Base-by-base conservation (phyloP, 2,113 vertebrate genomes). In the Ahaetulla prasina region DNA sequence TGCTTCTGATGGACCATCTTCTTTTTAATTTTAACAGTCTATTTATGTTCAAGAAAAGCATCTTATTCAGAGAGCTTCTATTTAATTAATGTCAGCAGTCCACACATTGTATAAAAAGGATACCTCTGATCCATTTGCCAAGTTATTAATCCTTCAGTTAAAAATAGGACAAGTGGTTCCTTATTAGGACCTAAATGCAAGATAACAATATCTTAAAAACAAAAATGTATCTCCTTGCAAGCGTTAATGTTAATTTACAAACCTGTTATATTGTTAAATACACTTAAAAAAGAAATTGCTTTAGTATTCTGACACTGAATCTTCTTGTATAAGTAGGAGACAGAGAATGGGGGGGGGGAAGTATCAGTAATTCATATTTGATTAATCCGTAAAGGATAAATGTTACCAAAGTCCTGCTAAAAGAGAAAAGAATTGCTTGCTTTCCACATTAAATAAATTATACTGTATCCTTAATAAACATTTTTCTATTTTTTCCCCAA, bases 221-320 rank as follows among this genome's bases (percentile, higher is more conserved):
- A 92, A 92, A 91, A 49, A 93, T 85, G 45, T 85, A 23, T 92
- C 92, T 57, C 68, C 43, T 95, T 94, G 90, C 93, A 94, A 88
- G 95, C 95, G 93, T 89, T 87, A 93, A 94, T 93, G 92, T 89
- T 87, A 43, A 91, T 95, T 94, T 93, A 39, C 63, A 93, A 95
- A 95, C 93, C 94, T 94, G 92, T 5, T 1, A 89, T 87, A 92
- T 95, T 92, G 93, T 63, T 95, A 74, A 96, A 94, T 94, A 94
- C 93, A 22, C n/a, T 95, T 94, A 68, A 95, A 94, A 54, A 89
- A 39, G 85, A 95, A 97, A 95, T 95, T 96, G 92, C 80, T 95
- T 94, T 94, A 93, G 94, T 94, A 95, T 95, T 85, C 27, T 95
- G 95, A 95, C 95, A 94, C 96, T 57, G 52, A 94, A 96, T 68